Percentiles rank a stretch among this genome's conserved stretches.
These are phyloP conservation scores for Desmodus rotundus DNA, from an alignment of 2,113 vertebrate genomes.

Conservation along the genomic window DNA sequence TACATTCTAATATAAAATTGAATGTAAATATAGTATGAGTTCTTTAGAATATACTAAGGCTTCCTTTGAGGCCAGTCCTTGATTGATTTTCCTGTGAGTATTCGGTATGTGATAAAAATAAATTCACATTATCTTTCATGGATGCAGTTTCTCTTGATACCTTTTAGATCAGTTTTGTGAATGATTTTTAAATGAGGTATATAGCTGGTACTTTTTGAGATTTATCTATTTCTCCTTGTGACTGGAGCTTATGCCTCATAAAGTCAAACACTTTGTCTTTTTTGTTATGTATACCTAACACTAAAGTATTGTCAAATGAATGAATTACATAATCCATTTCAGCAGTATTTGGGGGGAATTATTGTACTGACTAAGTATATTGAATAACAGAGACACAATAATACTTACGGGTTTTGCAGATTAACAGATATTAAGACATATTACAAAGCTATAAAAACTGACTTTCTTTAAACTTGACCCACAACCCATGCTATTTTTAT, in stretches of 20 bases:
- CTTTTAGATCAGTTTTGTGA: not conserved
- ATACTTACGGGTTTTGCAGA: not conserved
- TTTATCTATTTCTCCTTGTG: not conserved
- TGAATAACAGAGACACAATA: not conserved
- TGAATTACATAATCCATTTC: not conserved
- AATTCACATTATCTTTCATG: not conserved
- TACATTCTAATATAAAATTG: not conserved
- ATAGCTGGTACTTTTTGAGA: not conserved
- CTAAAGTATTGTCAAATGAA: not conserved
- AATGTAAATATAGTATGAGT: not conserved
- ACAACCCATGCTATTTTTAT: not conserved
- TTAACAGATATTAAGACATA: not conserved
- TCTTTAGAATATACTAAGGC: not conserved
- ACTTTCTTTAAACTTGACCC: not conserved
- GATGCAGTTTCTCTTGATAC: not conserved
- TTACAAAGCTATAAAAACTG: not conserved
- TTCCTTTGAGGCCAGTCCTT: not conserved
- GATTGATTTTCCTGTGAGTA: not conserved
- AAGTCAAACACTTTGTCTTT: not conserved
- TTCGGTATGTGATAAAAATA: not conserved
- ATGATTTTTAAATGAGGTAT: not conserved
- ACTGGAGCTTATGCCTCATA: not conserved
- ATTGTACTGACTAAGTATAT: not conserved
- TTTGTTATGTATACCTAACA: not conserved
- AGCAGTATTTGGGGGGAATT: not conserved